These are phyloP conservation scores for Cryptocephalus primarius DNA, from an alignment of 2,888 invertebrate species.

Conservation along the genomic window DNA sequence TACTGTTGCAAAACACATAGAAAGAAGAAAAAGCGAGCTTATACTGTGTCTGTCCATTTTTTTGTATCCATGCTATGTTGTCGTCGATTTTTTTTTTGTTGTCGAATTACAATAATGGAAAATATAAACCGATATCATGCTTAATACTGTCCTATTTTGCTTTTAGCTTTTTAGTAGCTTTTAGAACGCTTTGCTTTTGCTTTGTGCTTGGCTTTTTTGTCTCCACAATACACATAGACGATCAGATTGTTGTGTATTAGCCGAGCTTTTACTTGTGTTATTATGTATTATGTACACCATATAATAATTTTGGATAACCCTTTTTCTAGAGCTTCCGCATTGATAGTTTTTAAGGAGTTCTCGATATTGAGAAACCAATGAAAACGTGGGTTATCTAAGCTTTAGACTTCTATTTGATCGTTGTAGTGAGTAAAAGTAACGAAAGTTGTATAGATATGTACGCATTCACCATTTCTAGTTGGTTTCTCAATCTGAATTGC, in stretches of 20 bases:
- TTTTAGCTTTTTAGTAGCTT: slow-evolving; percentile 22
- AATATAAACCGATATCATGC: too few relatives aligned
- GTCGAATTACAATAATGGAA: neutral
- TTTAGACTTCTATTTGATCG: neutral
- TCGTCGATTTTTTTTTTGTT: slow-evolving; percentile 5
- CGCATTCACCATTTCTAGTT: too few relatives aligned
- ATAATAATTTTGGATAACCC: slow-evolving; percentile 35
- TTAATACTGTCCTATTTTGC: slow-evolving; percentile 12
- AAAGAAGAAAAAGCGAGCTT: too few relatives aligned
- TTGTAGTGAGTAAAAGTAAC: neutral
- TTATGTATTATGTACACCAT: slow-evolving; percentile 10
- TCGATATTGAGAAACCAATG: slow-evolving; percentile 9
- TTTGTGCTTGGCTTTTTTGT: slow-evolving; percentile 20
- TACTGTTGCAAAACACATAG: too few relatives aligned
- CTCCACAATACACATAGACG: slow-evolving; percentile 16
- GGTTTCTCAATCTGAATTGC: too few relatives aligned
- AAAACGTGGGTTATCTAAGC: slow-evolving; percentile 3
- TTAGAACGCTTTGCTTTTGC: slow-evolving; percentile 11
- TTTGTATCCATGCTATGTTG: slow-evolving; percentile 11
- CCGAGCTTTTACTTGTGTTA: slow-evolving; percentile 23
- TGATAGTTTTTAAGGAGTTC: slow-evolving; percentile 13
- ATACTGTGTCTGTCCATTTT: neutral
- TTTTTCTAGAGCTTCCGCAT: slow-evolving; percentile 37
- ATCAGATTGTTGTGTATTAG: slow-evolving; percentile 24
- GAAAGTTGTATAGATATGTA: too few relatives aligned